Evolutionary conservation across 53 echinoderm and acorn worm species (phyloP).

Genomic region (Holothuria leucospilota): DNA sequence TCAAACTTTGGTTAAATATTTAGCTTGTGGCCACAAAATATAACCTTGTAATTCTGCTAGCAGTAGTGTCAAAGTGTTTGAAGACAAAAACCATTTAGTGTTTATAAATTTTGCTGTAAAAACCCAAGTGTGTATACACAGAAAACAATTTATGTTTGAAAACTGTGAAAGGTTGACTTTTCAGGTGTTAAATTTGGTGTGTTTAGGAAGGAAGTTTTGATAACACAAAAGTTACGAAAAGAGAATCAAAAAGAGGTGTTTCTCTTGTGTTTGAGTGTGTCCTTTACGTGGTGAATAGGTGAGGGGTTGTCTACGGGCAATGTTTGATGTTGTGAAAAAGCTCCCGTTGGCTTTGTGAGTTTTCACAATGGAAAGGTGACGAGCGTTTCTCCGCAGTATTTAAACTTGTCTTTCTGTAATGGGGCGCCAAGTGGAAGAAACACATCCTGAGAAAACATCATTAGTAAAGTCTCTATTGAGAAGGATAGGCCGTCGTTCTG

Average conservation of each 20-base stretch:
- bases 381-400: slow-evolving; percentile 6
- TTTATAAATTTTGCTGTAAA: slow-evolving; percentile 50
- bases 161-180: slow-evolving; percentile 31
- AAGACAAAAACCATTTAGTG: slow-evolving; percentile 18
- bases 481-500: slow-evolving; percentile 4
- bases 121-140: slow-evolving; percentile 15
- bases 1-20: slow-evolving; percentile 20
- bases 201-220: slow-evolving; percentile 37
- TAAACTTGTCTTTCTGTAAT: slow-evolving; percentile 26
- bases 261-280: slow-evolving; percentile 6
- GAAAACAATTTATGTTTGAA: slow-evolving; percentile 43
- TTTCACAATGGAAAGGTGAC: slow-evolving; percentile 37
- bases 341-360: slow-evolving; percentile 38
- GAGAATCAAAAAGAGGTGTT: slow-evolving; percentile 9
- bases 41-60: slow-evolving; percentile 26
- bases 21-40: not conserved
- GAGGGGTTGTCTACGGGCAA: slow-evolving; percentile 11
- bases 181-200: slow-evolving; percentile 44
- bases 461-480: slow-evolving; percentile 11
- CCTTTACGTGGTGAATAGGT: not conserved
- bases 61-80: slow-evolving; percentile 1
- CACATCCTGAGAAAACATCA: slow-evolving; percentile 29
- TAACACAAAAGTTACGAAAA: slow-evolving; percentile 38
- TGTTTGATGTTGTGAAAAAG: slow-evolving; percentile 15
- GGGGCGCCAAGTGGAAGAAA: slow-evolving; percentile 37